Evolutionary conservation across 2,113 vertebrate genomes (phyloP).

Genomic region (Amia ocellicauda): DNA sequence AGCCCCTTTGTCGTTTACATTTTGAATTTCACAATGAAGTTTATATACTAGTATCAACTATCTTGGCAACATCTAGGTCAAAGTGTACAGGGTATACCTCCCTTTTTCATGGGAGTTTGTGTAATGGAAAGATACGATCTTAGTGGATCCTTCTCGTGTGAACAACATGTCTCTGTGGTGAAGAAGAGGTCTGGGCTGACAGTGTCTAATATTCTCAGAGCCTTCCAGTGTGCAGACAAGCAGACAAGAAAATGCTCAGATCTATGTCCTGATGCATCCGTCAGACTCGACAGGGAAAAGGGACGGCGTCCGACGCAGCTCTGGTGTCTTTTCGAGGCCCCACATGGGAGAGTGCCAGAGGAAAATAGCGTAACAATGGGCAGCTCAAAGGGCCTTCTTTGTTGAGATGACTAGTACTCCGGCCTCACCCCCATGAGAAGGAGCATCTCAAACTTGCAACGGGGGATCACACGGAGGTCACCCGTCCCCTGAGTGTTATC

Average conservation of each 20-base stretch:
- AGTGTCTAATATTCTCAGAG: neutral
- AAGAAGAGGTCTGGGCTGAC: neutral
- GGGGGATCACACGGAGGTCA: conserved; percentile 32
- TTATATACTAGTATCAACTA: neutral
- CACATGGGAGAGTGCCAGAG: neutral
- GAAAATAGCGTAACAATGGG: neutral
- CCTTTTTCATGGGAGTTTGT: conserved; percentile 51
- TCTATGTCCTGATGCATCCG: conserved; percentile 5
- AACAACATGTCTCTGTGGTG: neutral
- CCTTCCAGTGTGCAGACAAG: conserved; percentile 23
- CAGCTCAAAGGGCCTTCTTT: conserved; percentile 9
- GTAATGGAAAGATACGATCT: conserved; percentile 63
- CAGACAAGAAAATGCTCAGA: conserved; percentile 18
- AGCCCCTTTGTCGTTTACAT: conserved; percentile 40
- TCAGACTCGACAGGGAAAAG: neutral
- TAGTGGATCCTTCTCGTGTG: conserved; percentile 40
- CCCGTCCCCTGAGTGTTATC: conserved; percentile 52
- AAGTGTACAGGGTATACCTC: conserved; percentile 45
- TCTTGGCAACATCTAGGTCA: conserved; percentile 44
- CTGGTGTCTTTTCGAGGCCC: too few relatives aligned
- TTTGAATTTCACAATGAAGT: too few relatives aligned
- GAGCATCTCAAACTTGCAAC: conserved; percentile 12
- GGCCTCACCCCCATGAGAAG: neutral
- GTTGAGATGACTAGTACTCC: conserved; percentile 13
- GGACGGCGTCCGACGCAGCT: neutral